These are phyloP conservation scores for Acrobasis consociella DNA, from an alignment of 2,888 invertebrate genomes.

Conservation along the genomic window DNA sequence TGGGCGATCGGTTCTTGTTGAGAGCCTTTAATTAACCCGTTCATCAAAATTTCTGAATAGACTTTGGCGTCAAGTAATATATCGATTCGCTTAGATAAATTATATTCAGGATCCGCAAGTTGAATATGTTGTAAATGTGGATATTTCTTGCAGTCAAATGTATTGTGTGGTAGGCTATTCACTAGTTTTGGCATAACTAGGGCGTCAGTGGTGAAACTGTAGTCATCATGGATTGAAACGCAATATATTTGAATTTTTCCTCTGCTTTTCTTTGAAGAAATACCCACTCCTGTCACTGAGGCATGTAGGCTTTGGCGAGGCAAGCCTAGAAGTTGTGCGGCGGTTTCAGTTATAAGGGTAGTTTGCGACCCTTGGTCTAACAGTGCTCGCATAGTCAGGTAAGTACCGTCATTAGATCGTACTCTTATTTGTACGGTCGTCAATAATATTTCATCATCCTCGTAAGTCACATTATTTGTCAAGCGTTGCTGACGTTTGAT, in stretches of 20 bases:
- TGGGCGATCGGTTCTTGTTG: conserved; percentile 17
- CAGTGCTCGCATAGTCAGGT: no score
- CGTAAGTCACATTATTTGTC: conserved; percentile 27
- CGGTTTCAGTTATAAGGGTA: conserved; percentile 29
- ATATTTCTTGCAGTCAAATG: no score
- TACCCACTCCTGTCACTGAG: conserved; percentile 25
- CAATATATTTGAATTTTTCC: no score
- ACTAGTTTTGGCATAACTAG: no score
- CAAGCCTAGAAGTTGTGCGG: conserved; percentile 27
- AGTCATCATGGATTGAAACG: no score
- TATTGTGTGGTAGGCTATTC: no score
- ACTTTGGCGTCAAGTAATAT: conserved; percentile 3
- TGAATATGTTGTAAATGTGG: no score
- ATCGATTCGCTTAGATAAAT: conserved; percentile 10
- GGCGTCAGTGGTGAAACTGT: no score
- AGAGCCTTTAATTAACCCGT: conserved; percentile 1
- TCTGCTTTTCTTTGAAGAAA: no score
- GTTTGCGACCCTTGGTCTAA: conserved; percentile 34
- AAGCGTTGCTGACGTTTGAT: conserved; percentile 21
- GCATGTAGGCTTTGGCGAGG: conserved; percentile 19
- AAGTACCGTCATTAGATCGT: no score
- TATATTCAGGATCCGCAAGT: conserved; percentile 24
- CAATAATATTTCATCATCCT: no score
- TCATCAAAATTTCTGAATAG: conserved; percentile 14
- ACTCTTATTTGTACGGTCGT: no score